Percentiles rank a stretch among this genome's conserved stretches.
Evolutionary conservation across 2,113 vertebrate genomes (phyloP).

Genomic region (Edolisoma coerulescens): DNA sequence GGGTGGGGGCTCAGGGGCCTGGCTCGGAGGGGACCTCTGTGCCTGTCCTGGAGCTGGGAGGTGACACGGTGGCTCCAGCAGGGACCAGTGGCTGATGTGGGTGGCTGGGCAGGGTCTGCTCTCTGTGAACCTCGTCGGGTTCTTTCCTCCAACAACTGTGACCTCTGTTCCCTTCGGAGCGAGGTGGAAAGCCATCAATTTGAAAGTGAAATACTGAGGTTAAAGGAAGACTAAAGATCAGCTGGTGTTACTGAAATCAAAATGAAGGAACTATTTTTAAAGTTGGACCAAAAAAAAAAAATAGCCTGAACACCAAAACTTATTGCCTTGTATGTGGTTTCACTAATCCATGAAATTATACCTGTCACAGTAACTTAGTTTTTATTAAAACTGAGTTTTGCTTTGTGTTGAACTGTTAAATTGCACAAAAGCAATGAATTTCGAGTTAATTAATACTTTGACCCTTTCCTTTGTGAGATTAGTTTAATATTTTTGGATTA

Average conservation of each 20-base stretch:
- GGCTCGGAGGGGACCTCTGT: rapidly evolving
- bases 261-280: not conserved
- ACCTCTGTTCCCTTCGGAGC: not conserved
- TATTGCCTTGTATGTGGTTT: not conserved
- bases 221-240: not conserved
- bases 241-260: not conserved
- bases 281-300: not conserved
- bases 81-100: not conserved
- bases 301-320: not conserved
- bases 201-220: not conserved
- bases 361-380: slow-evolving; percentile 70
- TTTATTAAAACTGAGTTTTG: slow-evolving; percentile 60
- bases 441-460: slow-evolving; percentile 68
- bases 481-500: slow-evolving; percentile 69
- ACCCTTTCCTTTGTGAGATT: slow-evolving; percentile 67
- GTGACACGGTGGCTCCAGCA: not conserved
- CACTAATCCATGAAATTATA: slow-evolving; percentile 65
- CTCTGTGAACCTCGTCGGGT: not conserved
- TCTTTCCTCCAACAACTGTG: not conserved
- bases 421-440: slow-evolving; percentile 54
- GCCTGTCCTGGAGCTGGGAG: not conserved
- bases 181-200: not conserved
- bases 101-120: not conserved
- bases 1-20: not conserved
- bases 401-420: slow-evolving; percentile 63